Base-by-base conservation (phyloP, 2,888 invertebrate genomes). In the Euspilapteryx auroguttella region DNA sequence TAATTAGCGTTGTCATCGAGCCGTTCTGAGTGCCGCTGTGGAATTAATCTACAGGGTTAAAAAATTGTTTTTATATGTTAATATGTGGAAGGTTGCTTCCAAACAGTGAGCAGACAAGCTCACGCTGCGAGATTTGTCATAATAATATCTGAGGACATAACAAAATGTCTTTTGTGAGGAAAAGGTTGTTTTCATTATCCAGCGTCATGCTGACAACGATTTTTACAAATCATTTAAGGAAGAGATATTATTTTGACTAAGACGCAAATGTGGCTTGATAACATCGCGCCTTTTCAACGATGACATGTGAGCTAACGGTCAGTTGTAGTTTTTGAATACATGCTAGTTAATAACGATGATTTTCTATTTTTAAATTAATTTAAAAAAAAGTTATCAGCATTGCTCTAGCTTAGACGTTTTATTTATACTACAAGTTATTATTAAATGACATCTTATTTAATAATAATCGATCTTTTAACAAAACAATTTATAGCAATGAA, bases 201-300 rank as follows among this genome's bases (percentile, higher is more conserved):
- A 55, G 53, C 47, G 54, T 75, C 75, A 73, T 63, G 75, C 75
- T 75, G 75, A 75, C 71, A 71, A 50, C 42, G 55, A 68, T 53
- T 69, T 59, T 65, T 48, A 63, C 58, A 58, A 58, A 56, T 62
- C 66, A 55, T 71, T 69, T 62, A 58, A 69, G 58, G n/a, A n/a
- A 68, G 53, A 48, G 50, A 61, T 49, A 55, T 62, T 55, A 57
- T 61, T 61, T 59, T 49, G 55, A 43, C 46, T 40, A 45, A 33
- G 43, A 44, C 45, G 42, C 35, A 41, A 54, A 49, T 55, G 51
- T 47, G 42, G 42, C 34, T 42, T 49, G 71, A 75, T 75, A 61
- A 43, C 44, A 73, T 71, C 71, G 44, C 43, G 49, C 53, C 57
- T 58, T 28, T 58, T 53, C 54, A 57, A 57, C n/a, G 57, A 62